phyloP scores from a whole-genome alignment of 2,113 vertebrate species.

The Centropus unirufus region DNA sequence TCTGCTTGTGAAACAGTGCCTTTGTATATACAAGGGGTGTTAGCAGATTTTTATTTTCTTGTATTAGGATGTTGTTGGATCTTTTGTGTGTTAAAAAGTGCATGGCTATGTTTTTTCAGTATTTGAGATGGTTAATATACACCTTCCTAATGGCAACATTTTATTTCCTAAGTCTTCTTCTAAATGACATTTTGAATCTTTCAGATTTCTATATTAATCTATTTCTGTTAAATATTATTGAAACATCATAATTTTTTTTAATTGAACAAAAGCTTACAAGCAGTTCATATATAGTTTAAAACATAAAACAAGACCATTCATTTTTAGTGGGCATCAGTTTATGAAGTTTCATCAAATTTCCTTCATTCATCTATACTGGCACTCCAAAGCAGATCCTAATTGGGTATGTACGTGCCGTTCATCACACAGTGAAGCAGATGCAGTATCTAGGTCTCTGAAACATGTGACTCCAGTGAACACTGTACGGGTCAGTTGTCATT shows the following conservation, averaged over 20 bases:
- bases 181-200: background rate
- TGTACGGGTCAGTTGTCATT: conserved; percentile 46
- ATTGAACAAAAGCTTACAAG: background rate
- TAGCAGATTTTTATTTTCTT: background rate
- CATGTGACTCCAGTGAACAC: conserved; percentile 5
- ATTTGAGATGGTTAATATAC: background rate
- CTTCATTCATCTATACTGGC: background rate
- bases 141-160: background rate
- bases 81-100: background rate
- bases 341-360: background rate
- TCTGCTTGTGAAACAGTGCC: background rate
- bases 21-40: background rate
- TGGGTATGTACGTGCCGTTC: conserved; percentile 14
- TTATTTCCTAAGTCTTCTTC: background rate
- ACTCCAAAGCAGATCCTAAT: background rate
- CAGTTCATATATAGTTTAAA: background rate
- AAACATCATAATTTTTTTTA: background rate
- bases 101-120: background rate
- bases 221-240: background rate
- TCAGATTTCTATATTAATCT: background rate
- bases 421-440: conserved; percentile 19
- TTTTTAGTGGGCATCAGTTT: background rate
- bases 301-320: background rate
- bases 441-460: conserved; percentile 12
- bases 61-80: background rate